These are phyloP conservation scores for Drepana falcataria DNA, from an alignment of 2,888 invertebrate genomes.

Conservation along the genomic window DNA sequence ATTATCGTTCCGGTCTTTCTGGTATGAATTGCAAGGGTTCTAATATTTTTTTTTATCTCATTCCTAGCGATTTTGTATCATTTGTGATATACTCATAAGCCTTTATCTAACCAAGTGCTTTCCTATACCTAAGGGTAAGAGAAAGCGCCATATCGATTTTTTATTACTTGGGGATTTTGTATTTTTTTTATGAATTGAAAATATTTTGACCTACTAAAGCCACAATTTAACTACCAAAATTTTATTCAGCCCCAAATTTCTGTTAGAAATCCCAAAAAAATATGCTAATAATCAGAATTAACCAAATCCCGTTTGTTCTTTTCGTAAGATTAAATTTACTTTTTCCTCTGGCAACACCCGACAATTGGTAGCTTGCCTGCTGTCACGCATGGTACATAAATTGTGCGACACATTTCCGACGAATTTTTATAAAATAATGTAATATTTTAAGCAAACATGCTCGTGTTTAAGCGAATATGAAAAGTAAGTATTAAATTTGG, in stretches of 20 bases:
- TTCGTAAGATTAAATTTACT: slow-evolving; percentile 4
- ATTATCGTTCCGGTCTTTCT: no score
- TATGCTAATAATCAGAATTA: background rate
- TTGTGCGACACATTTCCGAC: slow-evolving; percentile 14
- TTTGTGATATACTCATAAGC: no score
- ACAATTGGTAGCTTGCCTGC: slow-evolving; percentile 8
- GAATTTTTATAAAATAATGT: slow-evolving; percentile 3
- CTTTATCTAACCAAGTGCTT: no score
- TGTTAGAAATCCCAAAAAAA: background rate
- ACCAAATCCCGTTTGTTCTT: slow-evolving; percentile 1
- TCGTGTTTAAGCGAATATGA: background rate
- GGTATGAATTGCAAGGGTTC: no score
- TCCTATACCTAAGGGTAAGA: no score
- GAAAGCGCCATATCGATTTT: no score
- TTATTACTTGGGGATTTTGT: no score
- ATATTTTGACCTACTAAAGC: no score
- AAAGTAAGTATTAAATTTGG: background rate
- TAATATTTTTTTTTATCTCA: no score
- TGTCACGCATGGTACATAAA: slow-evolving; percentile 20
- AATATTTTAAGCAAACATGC: background rate
- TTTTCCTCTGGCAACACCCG: slow-evolving; percentile 10
- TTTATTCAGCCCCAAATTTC: background rate
- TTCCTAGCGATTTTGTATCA: no score
- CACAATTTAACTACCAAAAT: no score
- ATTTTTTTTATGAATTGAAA: no score